Percentiles rank a stretch among this genome's conserved stretches.
phyloP scores from a whole-genome alignment of 2,888 invertebrate species.

The Chrysolina americana region DNA sequence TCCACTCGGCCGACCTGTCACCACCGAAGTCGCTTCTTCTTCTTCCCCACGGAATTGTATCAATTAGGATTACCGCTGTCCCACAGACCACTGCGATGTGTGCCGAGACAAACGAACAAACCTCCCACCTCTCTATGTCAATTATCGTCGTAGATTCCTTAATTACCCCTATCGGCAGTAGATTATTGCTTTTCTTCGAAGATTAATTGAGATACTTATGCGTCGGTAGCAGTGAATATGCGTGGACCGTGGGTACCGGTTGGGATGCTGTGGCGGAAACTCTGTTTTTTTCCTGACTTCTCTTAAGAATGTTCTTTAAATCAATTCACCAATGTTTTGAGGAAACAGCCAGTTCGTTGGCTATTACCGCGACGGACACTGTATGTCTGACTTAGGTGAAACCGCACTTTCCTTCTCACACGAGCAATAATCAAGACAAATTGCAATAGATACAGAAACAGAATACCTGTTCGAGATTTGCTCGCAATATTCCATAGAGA shows the following conservation, averaged over 20 bases:
- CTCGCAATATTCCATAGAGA: no score
- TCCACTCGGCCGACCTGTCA: slow-evolving; percentile 66
- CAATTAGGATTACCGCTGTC: slow-evolving; percentile 64
- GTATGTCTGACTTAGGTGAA: no score
- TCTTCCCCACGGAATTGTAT: slow-evolving; percentile 63
- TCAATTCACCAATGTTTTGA: no score
- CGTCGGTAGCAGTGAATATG: slow-evolving; percentile 12
- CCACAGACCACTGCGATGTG: slow-evolving; percentile 33
- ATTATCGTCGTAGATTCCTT: slow-evolving; percentile 49
- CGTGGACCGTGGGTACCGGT: background rate
- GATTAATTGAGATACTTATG: slow-evolving; percentile 35
- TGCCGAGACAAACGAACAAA: slow-evolving; percentile 29
- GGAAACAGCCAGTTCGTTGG: no score
- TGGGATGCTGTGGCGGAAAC: background rate
- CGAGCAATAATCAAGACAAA: no score
- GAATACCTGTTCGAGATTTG: no score
- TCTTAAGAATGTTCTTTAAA: no score
- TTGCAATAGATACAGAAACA: no score
- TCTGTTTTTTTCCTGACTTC: background rate
- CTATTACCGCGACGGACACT: no score
- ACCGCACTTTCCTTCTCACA: no score
- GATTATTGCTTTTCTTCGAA: slow-evolving; percentile 43
- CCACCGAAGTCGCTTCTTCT: slow-evolving; percentile 30
- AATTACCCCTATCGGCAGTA: slow-evolving; percentile 49
- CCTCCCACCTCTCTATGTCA: slow-evolving; percentile 32